phyloP scores from a whole-genome alignment of 2,888 invertebrate genomes.

The Drosophila buzzatii region DNA sequence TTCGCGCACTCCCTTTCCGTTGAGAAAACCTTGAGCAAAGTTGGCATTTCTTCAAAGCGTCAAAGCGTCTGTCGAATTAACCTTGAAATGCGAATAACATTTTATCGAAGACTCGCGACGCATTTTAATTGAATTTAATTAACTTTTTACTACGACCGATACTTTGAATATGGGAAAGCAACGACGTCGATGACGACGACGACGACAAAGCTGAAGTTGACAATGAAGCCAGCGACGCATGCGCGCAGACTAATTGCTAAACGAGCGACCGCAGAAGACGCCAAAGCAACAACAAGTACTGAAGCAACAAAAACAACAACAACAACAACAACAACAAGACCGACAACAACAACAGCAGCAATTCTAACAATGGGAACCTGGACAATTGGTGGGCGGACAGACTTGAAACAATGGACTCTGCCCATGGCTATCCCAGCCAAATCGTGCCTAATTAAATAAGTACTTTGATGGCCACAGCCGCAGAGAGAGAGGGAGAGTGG shows the following conservation, averaged over 20 bases:
- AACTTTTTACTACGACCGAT: slow-evolving; percentile 71
- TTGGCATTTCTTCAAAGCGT: slow-evolving; percentile 74
- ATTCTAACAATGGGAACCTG: slow-evolving; percentile 54
- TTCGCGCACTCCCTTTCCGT: neutral
- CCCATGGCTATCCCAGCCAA: slow-evolving; percentile 23
- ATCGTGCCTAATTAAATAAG: slow-evolving; percentile 43
- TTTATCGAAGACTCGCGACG: slow-evolving; percentile 78
- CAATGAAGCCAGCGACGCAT: slow-evolving; percentile 77
- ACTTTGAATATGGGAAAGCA: slow-evolving; percentile 78
- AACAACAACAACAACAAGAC: slow-evolving; percentile 38
- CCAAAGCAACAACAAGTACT: slow-evolving; percentile 8
- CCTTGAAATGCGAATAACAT: slow-evolving; percentile 79
- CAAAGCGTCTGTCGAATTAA: slow-evolving; percentile 72
- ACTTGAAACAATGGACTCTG: slow-evolving; percentile 51
- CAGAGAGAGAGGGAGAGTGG: slow-evolving; percentile 7
- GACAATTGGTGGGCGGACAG: slow-evolving; percentile 20
- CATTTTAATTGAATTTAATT: slow-evolving; percentile 82
- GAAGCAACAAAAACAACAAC: slow-evolving; percentile 15
- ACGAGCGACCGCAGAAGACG: slow-evolving; percentile 14
- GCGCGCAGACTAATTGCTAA: slow-evolving; percentile 78
- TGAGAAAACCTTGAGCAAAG: slow-evolving; percentile 18
- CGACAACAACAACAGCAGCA: slow-evolving; percentile 38
- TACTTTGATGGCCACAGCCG: slow-evolving; percentile 31
- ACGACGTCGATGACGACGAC: slow-evolving; percentile 15
- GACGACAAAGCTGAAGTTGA: slow-evolving; percentile 53